Conservation (phyloP, 1,140 invertebrate genomes). For the Aphelenchoides avenae region DNA sequence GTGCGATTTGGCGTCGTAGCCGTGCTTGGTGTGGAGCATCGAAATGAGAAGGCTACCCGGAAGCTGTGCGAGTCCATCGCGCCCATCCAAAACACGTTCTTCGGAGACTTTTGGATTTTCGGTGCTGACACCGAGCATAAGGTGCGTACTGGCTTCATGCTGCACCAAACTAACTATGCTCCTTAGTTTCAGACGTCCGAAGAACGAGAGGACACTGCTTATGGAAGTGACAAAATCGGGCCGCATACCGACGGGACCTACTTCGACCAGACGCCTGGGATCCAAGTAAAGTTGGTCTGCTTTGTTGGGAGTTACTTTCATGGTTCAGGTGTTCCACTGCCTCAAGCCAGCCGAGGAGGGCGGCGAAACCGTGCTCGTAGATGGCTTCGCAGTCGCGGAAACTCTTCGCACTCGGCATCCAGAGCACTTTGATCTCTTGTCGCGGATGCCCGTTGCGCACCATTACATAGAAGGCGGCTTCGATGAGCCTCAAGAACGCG, state of each 20-base stretch:
- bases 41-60: conserved; percentile 40
- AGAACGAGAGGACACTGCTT: conserved; percentile 68
- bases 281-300: conserved; percentile 46
- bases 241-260: conserved; percentile 71
- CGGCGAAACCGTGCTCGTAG: conserved; percentile 69
- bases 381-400: conserved; percentile 69
- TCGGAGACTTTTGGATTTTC: conserved; percentile 53
- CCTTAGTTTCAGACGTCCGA: conserved; percentile 4
- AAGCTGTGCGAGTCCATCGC: conserved; percentile 43
- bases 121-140: conserved; percentile 22
- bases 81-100: conserved; percentile 48
- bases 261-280: conserved; percentile 70
- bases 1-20: conserved; percentile 45
- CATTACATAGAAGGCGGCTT: conserved; percentile 63
- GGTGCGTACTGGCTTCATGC: neutral
- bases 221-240: conserved; percentile 63
- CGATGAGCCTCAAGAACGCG: neutral
- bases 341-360: conserved; percentile 66
- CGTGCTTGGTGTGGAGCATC: conserved; percentile 41
- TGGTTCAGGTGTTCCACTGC: conserved; percentile 68
- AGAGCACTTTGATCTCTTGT: conserved; percentile 65
- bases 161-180: neutral
- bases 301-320: neutral
- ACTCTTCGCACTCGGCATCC: conserved; percentile 63
- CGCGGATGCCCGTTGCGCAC: conserved; percentile 64